These are phyloP conservation scores for Prosopocoilus inquinatus DNA, from an alignment of 2,888 invertebrate genomes.

Conservation along the genomic window DNA sequence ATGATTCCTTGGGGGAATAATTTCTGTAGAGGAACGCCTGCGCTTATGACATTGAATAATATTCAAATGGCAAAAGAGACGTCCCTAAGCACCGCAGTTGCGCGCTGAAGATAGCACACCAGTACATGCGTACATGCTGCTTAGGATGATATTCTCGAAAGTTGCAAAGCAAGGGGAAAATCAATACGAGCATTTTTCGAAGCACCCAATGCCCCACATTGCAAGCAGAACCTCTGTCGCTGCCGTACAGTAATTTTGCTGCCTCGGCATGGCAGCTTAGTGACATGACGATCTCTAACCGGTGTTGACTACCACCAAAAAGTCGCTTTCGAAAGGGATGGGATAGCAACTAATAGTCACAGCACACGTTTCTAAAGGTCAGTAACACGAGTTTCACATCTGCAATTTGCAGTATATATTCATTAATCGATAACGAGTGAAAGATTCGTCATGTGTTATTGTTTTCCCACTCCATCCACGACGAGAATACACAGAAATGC, in stretches of 20 bases:
- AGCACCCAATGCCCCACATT: slow-evolving; percentile 46
- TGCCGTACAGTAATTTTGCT: slow-evolving; percentile 25
- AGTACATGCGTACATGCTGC: slow-evolving; percentile 32
- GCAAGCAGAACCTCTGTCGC: slow-evolving; percentile 31
- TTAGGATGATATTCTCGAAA: slow-evolving; percentile 33
- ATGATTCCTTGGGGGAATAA: slow-evolving; percentile 25
- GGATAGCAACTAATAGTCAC: slow-evolving; percentile 30
- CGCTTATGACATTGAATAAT: slow-evolving; percentile 17
- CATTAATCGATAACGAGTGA: neutral
- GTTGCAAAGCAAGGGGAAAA: slow-evolving; percentile 34
- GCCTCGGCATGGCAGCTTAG: slow-evolving; percentile 30
- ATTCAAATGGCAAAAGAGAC: slow-evolving; percentile 21
- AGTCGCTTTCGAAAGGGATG: slow-evolving; percentile 29
- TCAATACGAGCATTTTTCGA: slow-evolving; percentile 44
- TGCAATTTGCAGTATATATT: neutral
- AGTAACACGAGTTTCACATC: slow-evolving; percentile 4
- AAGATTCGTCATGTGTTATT: neutral
- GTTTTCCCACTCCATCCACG: neutral
- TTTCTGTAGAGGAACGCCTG: slow-evolving; percentile 27
- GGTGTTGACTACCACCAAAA: slow-evolving; percentile 32
- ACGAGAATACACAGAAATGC: too few relatives aligned
- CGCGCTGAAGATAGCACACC: slow-evolving; percentile 28
- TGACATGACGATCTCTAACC: slow-evolving; percentile 28
- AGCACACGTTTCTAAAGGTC: slow-evolving; percentile 15
- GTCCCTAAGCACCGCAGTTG: slow-evolving; percentile 21